Conservation (phyloP, 2,797 vertebrate genomes). For the Macropus fuliginosus region DNA sequence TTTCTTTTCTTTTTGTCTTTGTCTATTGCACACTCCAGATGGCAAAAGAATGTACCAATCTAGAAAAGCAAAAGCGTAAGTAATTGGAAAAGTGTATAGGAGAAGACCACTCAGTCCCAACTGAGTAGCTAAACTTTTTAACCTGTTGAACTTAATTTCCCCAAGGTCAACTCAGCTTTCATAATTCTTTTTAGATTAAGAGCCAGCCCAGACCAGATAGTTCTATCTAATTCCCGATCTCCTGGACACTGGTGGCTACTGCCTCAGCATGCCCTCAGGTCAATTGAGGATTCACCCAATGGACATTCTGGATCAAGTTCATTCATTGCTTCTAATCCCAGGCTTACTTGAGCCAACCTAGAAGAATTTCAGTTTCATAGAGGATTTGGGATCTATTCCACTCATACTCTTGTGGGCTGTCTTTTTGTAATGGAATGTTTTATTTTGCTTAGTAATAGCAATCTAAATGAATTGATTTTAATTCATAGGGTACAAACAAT, state of each 20-base stretch:
- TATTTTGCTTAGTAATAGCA: not conserved
- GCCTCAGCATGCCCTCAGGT: not conserved
- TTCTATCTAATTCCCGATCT: not conserved
- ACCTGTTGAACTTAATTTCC: not conserved
- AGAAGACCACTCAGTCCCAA: not conserved
- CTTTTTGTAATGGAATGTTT: not conserved
- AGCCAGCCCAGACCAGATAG: not conserved
- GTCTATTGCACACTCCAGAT: not conserved
- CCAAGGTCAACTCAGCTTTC: not conserved
- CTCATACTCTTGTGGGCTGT: not conserved
- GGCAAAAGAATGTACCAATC: not conserved
- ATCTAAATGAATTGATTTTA: not conserved
- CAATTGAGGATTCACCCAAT: not conserved
- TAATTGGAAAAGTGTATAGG: not conserved
- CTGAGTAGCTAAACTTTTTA: not conserved
- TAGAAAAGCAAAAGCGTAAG: not conserved
- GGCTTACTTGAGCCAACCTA: not conserved
- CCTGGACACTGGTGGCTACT: not conserved
- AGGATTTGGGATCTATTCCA: not conserved
- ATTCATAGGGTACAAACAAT: not conserved
- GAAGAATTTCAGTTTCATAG: not conserved
- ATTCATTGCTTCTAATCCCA: not conserved
- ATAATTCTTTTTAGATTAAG: not conserved
- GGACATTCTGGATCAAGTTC: not conserved
- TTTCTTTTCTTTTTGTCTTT: not conserved